Base-by-base conservation (phyloP, 2,113 vertebrate species). In the Catharus fuscescens region DNA sequence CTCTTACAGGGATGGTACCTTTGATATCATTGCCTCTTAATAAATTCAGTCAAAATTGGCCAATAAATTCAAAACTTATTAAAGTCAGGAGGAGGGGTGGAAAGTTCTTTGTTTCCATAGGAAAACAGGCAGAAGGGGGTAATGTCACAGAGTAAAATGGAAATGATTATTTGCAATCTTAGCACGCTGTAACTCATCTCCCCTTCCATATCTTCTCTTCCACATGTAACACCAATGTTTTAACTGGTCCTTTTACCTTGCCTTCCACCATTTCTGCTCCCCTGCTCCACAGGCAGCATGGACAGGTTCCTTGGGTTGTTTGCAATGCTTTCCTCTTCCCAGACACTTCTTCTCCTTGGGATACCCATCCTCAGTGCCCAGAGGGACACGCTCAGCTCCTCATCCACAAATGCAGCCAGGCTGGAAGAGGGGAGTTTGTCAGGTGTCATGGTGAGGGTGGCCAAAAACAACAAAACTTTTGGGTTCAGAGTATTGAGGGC, bases 291-390 rank as follows among this genome's bases (percentile, higher is more conserved):
- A 65, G 74, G 21, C 38, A 88, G 40, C 36, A 48, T 1, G 1
- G 48, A 50, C 24, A 52, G 31, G 12, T 9, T 70, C 38, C 18
- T 62, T 1, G 0, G 28, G n/a, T 42, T 0, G 0, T 29, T 86
- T 65, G 2, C 5, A 65, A 65, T 18, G 20, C 44, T 8, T 11
- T 20, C 24, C 7, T 72, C 28, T 77, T 47, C 76, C 48, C 71
- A 70, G 19, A 17, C 4, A 3, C 34, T 60, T 48, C 10, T 70
- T 74, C 31, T 86, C 38, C 54, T 53, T 2, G 2, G 42, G 5
- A 86, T 2, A 19, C 5, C 2, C 32, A 13, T 61, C 64, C 52
- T 90, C 1, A 0, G 31, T 60, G n/a, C 62, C 52, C 0, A 1
- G 64, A 80, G 50, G 57, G 48, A 57, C 1, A 7, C 1, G 2